Percentiles rank a stretch among this genome's conserved stretches.
Evolutionary conservation across 2,113 vertebrate species (phyloP).

Genomic region (Symphodus melops): DNA sequence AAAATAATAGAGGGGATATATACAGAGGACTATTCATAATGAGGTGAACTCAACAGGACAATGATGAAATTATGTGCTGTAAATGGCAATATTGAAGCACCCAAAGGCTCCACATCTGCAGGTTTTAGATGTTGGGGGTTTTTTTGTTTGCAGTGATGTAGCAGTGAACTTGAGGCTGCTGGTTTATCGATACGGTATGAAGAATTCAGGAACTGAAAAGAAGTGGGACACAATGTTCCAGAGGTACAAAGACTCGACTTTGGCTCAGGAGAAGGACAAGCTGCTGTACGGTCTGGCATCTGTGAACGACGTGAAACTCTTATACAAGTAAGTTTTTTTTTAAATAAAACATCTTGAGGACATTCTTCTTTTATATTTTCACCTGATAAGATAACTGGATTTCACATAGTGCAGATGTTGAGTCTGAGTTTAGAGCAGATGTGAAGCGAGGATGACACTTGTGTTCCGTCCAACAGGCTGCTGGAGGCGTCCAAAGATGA

Average conservation of each 20-base stretch:
- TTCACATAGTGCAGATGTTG: no score
- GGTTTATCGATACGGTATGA: constrained; percentile 95
- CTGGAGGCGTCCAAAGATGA: constrained; percentile 86
- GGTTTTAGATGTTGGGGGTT: neutral
- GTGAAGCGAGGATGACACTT: neutral
- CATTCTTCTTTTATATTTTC: neutral
- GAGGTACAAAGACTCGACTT: constrained; percentile 82
- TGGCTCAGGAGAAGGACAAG: constrained; percentile 98
- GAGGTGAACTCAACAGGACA: no score
- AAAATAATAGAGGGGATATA: no score
- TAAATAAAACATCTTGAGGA: neutral
- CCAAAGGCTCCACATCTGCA: no score
- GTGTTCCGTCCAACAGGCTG: constrained; percentile 80
- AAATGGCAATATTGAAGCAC: no score
- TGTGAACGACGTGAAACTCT: constrained; percentile 83
- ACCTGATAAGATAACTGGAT: no score
- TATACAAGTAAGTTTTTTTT: constrained; percentile 87
- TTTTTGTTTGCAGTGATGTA: constrained; percentile 74
- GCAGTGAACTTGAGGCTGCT: constrained; percentile 90
- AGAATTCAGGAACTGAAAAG: constrained; percentile 79
- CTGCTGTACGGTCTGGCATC: constrained; percentile 94
- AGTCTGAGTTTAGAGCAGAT: no score
- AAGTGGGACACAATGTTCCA: constrained; percentile 89
- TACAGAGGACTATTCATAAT: no score
- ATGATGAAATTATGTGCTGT: no score